Evolutionary conservation across 2,113 vertebrate species (phyloP), one percentile per base, ranked within the genome.

Genomic region (Aldabrachelys gigantea): DNA sequence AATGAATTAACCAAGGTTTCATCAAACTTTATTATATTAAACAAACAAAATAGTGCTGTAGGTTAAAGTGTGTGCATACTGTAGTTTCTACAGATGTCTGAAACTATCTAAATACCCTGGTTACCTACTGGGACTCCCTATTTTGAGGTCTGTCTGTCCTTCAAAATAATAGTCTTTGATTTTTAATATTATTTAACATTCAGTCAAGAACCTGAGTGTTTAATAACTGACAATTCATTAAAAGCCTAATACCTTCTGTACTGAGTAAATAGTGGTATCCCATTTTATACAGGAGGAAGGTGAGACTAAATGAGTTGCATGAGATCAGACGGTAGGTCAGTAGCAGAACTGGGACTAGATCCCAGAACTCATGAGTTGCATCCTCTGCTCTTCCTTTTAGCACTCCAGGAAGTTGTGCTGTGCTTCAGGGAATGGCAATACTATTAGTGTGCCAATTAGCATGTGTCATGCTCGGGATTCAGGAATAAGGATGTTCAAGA

Each of bases 351-450:
- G 38, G 21, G 38, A 75, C 22, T 24, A 75, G 22, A 75, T 24
- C 21, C 38, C 21, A 75, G 38, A 75, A 31, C 38, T 75, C 9
- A 35, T 69, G 17, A 13, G 41, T 80, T 25, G 80, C 1, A 0
- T 27, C 69, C 89, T 41, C 3, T 11, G 19, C 21, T 47, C 29
- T 41, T 83, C 27, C 27, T 27, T 89, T 41, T 19, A 69, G 41
- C 53, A 16, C 5, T 27, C 24, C 14, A 29, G n/a, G 65, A 80
- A 69, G 19, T 22, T 22, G 4, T n/a, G 31, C n/a, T 8, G n/a
- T 79, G 38, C 2, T 1, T 4, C 10, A 0, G 0, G 22, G 12
- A 10, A 44, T 69, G 1, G 5, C 31, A 14, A 19, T 69, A 19
- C 24, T 57, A 27, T 57, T 10, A 57, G 25, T 27, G 56, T 57